Base-by-base conservation (phyloP, 1,140 invertebrate species). In the Conus betulinus region DNA sequence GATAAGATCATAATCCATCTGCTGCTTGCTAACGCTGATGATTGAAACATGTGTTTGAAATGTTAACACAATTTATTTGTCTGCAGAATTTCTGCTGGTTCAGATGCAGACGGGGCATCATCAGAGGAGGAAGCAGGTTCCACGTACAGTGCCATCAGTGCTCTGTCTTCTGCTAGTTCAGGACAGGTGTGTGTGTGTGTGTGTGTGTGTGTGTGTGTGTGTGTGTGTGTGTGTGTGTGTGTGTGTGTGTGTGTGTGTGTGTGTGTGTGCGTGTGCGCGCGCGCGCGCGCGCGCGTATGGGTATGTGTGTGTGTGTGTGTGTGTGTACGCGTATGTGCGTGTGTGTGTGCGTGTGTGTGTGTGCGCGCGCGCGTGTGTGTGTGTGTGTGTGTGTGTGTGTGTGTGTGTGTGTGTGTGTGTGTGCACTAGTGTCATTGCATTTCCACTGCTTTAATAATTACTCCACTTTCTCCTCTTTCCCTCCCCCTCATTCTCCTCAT, bases 341-440 rank as follows among this genome's bases (percentile, higher is more conserved):
- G 79, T 81, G 79, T 81, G 51, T 81, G 79, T 81, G 79, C 7
- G 79, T 23, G 79, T 81, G 76, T 51, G 25, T 79, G 39, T 25
- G 39, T 63, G 60, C 4, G 60, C 4, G 60, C 4, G 76, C 51
- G 76, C 51, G 76, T 79, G 76, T 79, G 25, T 39, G 76, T 79
- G 76, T 79, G 76, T 81, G 51, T 53, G 79, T 81, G 79, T 53
- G 51, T 81, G 79, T 81, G 79, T 81, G 51, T 79, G 39, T 39
- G 76, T 79, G 76, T 79, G 76, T 79, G 76, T 79, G 76, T 79
- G 76, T 79, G 39, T 39, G 76, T 79, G 76, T 79, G 76, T 79
- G 76, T 79, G 76, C 39, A 27, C 39, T n/a, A 39, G 76, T 79
- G 76, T 79, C n/a, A 8, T 5, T 79, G 27, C 76, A 39, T n/a